Evolutionary conservation across 2,888 invertebrate species (phyloP).

Genomic region (Ryuthela nishihirai): DNA sequence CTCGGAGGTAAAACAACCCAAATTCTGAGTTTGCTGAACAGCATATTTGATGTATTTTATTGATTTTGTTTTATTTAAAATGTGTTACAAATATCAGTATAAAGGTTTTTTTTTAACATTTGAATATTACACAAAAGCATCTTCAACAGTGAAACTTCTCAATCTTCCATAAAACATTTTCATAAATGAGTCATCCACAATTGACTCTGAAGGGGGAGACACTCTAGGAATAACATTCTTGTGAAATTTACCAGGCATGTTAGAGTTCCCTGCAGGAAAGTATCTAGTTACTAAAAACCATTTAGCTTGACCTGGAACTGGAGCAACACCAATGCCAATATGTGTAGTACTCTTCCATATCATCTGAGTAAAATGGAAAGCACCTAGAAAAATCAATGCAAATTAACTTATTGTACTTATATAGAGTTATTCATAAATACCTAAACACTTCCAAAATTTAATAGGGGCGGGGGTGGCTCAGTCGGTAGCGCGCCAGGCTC

Average conservation of each 20-base stretch:
- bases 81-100: too few relatives aligned
- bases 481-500: too few relatives aligned
- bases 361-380: slow-evolving; percentile 29
- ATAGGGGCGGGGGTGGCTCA: too few relatives aligned
- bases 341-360: slow-evolving; percentile 17
- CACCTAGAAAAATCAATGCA: slow-evolving; percentile 16
- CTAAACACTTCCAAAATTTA: too few relatives aligned
- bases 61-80: too few relatives aligned
- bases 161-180: slow-evolving; percentile 14
- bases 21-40: too few relatives aligned
- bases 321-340: slow-evolving; percentile 27
- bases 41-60: too few relatives aligned
- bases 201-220: neutral
- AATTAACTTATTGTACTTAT: too few relatives aligned
- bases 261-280: slow-evolving; percentile 25
- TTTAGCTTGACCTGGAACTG: slow-evolving; percentile 15
- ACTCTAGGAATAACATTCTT: slow-evolving; percentile 25
- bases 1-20: too few relatives aligned
- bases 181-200: slow-evolving; percentile 15
- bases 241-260: slow-evolving; percentile 28
- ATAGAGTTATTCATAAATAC: too few relatives aligned
- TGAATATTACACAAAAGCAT: too few relatives aligned
- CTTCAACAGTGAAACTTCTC: slow-evolving; percentile 9
- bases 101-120: too few relatives aligned
- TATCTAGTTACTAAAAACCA: slow-evolving; percentile 24